Conservation (phyloP, 2,113 vertebrate genomes). For the Atractosteus spatula region DNA sequence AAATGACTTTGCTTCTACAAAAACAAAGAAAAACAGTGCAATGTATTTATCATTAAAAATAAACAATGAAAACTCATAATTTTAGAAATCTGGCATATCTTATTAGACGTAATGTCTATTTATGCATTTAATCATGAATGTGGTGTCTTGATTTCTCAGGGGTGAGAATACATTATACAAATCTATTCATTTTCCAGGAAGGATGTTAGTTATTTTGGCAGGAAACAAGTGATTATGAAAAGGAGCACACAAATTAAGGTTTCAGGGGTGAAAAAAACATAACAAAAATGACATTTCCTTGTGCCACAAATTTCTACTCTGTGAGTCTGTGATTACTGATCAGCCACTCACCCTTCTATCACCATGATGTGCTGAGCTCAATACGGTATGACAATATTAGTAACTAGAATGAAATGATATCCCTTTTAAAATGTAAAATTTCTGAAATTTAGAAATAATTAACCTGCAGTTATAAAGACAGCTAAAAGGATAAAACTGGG, state of each 20-base stretch:
- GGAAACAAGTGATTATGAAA: neutral
- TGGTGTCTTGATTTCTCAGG: neutral
- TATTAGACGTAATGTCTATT: neutral
- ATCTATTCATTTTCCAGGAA: neutral
- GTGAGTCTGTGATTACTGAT: no score
- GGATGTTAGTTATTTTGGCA: neutral
- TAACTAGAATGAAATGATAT: neutral
- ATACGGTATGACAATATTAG: neutral
- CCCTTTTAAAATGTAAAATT: no score
- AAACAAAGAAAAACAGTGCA: no score
- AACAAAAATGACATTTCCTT: neutral
- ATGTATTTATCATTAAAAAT: no score
- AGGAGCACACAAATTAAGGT: neutral
- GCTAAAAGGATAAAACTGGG: no score
- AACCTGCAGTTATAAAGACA: no score
- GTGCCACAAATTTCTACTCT: neutral
- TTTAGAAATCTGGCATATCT: neutral
- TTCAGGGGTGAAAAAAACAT: neutral
- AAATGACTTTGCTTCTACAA: no score
- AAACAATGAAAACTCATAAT: no score
- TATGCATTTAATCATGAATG: neutral
- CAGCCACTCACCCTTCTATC: neutral
- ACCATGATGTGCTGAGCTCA: neutral
- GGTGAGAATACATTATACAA: constrained; percentile 1
- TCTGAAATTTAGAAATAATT: no score